Base-by-base conservation (phyloP, 2,113 vertebrate species). In the Haplochromis vanheusdeni region DNA sequence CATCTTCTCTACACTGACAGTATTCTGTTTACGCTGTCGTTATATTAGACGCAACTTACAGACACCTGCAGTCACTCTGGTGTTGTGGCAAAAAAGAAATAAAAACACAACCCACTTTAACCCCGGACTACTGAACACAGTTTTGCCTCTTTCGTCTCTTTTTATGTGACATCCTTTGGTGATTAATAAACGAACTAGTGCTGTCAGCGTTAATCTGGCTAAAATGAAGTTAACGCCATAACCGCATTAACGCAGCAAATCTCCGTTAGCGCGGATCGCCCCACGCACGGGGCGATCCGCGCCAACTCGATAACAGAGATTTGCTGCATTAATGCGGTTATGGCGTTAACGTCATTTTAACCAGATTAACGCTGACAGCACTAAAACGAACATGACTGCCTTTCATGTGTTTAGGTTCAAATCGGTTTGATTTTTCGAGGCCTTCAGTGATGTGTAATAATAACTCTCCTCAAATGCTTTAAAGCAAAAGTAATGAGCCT, bases 221-320 rank as follows among this genome's bases (percentile, higher is more conserved):
- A 0, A 31, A 60, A 6, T 60, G 8, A 60, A 14, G 8, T 10
- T 60, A 31, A 17, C 0, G 26, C 56, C 56, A 31, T 60, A 31
- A 60, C 26, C 1, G 3, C 3, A 60, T 60, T 60, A 60, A 31
- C 0, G 56, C 56, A 31, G 56, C 26, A 58, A 17, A 0, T 56
- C 12, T 56, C 54, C 0, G 3, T 56, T 55, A 55, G 52, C 10
- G 3, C 9, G 1, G 51, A 6, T 52, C 9, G 9, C 2, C 0
- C 7, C 55, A 56, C 2, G 23, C 23, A 28, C 0, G 7, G 23
- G 0, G 54, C 4, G 0, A 56, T 56, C 55, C 0, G 55, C 1
- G 55, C 55, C 28, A 56, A 56, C 54, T 56, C 0, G 4, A 0
- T 56, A 56, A 58, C 3, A 13, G 55, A 58, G 55, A 58, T 58